These are phyloP conservation scores for Psilopsiagon aymara DNA, from an alignment of 2,113 vertebrate genomes.

Conservation along the genomic window DNA sequence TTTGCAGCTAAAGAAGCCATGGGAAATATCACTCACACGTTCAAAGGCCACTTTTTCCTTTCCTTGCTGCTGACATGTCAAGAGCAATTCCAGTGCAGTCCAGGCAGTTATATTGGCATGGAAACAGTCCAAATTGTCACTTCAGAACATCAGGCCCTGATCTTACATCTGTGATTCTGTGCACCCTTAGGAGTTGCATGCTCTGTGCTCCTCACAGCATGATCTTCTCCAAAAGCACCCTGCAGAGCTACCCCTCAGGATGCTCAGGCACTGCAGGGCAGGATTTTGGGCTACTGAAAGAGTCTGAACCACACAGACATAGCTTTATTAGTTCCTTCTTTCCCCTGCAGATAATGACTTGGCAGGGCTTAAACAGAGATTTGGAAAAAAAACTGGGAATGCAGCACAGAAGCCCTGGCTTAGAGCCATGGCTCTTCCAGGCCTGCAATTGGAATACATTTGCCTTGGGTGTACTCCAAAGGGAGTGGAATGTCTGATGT, in stretches of 20 bases:
- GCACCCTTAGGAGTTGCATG: neutral
- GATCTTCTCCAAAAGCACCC: neutral
- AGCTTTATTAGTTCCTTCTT: constrained; percentile 1
- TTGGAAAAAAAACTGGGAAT: neutral
- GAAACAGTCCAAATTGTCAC: neutral
- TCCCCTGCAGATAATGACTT: constrained; percentile 18
- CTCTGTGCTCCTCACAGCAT: neutral
- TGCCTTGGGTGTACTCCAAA: constrained; percentile 35
- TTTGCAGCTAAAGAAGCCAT: constrained; percentile 8
- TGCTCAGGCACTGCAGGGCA: neutral
- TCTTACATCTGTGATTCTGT: neutral
- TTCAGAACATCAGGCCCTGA: neutral
- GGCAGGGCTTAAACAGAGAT: neutral
- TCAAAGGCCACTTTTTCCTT: neutral
- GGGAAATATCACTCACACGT: neutral
- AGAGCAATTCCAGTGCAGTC: neutral
- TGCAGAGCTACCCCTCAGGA: neutral
- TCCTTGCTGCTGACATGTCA: neutral
- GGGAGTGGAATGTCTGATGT: neutral
- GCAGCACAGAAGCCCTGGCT: constrained; percentile 15
- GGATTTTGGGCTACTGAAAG: neutral
- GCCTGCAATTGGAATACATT: constrained; percentile 6
- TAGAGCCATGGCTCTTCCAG: neutral
- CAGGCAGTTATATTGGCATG: neutral
- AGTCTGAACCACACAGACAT: neutral